Conservation (phyloP, 2,888 invertebrate genomes). For the Acronicta psi region DNA sequence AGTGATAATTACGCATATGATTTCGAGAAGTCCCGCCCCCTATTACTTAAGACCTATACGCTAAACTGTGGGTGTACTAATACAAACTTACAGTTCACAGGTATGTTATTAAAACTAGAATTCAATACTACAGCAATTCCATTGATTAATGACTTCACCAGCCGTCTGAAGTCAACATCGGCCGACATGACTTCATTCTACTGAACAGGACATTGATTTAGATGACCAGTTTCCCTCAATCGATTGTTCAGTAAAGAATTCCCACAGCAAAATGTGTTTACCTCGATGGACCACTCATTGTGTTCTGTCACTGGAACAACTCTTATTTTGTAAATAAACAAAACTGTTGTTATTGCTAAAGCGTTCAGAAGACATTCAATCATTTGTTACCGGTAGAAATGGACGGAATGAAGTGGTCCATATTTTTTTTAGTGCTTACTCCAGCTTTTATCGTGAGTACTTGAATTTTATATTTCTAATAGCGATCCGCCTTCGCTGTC, state of each 20-base stretch:
- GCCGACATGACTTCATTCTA: not conserved
- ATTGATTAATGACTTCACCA: not conserved
- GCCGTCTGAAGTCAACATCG: slow-evolving; percentile 6
- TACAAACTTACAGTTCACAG: no score
- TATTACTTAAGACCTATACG: no score
- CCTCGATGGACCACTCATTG: slow-evolving; percentile 43
- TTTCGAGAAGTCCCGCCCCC: no score
- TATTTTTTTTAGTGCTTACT: slow-evolving; percentile 60
- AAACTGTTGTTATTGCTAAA: slow-evolving; percentile 19
- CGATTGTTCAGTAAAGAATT: slow-evolving; percentile 45
- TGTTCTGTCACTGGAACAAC: slow-evolving; percentile 37
- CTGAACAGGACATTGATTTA: slow-evolving; percentile 2
- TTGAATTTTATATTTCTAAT: not conserved
- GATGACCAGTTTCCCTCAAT: not conserved
- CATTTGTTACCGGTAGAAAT: slow-evolving; percentile 52
- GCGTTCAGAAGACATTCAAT: slow-evolving; percentile 29
- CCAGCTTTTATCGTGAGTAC: slow-evolving; percentile 60
- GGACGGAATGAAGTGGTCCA: slow-evolving; percentile 60
- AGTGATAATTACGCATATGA: no score
- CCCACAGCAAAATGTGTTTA: slow-evolving; percentile 38
- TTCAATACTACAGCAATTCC: not conserved
- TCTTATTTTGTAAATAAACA: slow-evolving; percentile 57
- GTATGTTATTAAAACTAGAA: not conserved
- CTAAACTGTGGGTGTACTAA: no score
- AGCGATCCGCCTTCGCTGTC: no score